A percentile compares a stretch with the other conserved stretches of the same genome.
Evolutionary conservation across 2,113 vertebrate genomes (phyloP).

Genomic region (Tinamus guttatus): DNA sequence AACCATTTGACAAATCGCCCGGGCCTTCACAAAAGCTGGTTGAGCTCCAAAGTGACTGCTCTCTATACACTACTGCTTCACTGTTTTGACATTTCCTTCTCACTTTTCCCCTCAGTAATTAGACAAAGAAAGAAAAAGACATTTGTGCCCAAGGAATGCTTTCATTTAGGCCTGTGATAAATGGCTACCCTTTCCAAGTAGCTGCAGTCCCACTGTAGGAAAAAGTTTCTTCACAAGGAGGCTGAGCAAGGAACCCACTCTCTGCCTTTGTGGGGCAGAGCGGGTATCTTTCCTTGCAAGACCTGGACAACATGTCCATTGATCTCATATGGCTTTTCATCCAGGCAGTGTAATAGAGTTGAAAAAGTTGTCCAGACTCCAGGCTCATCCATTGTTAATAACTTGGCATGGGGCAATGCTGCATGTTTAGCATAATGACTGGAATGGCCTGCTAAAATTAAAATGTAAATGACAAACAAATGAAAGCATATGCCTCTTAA

Average conservation of each 20-base stretch:
- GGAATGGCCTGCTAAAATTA: neutral
- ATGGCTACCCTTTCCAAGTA: conserved; percentile 90
- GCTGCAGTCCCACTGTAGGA: conserved; percentile 81
- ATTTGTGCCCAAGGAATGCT: conserved; percentile 93
- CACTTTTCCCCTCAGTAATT: conserved; percentile 88
- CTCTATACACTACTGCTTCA: conserved; percentile 84
- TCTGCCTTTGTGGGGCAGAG: neutral
- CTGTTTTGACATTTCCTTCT: conserved; percentile 89
- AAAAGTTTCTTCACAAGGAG: conserved; percentile 86
- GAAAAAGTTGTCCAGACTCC: neutral
- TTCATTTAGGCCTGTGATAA: conserved; percentile 97
- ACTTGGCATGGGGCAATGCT: neutral
- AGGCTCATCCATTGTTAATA: neutral
- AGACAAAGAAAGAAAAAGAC: conserved; percentile 95
- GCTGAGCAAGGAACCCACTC: conserved; percentile 77
- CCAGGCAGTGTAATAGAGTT: neutral
- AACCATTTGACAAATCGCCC: conserved; percentile 94
- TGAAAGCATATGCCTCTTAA: neutral
- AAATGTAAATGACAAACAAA: neutral
- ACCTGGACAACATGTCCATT: neutral
- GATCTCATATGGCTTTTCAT: neutral
- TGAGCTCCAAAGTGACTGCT: conserved; percentile 88
- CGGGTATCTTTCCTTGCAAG: conserved; percentile 26
- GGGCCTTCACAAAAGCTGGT: conserved; percentile 88
- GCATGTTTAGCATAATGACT: neutral